A percentile compares a stretch with the other conserved stretches of the same genome.
These are phyloP conservation scores for Elephas maximus DNA, from an alignment of 2,113 vertebrate species.

Conservation along the genomic window DNA sequence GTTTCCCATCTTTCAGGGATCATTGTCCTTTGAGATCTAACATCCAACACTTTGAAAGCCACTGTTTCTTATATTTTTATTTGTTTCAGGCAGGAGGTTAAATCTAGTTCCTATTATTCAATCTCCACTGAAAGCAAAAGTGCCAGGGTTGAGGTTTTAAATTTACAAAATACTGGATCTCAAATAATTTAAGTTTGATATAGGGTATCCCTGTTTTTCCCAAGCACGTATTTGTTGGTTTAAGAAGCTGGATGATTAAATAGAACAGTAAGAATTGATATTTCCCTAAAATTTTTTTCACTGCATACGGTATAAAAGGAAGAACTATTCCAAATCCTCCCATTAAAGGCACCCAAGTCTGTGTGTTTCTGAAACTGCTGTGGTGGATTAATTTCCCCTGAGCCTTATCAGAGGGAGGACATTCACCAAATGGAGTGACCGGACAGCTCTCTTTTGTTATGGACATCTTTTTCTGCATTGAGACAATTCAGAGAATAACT, in stretches of 20 bases:
- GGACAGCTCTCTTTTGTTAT: neutral
- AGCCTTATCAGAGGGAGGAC: neutral
- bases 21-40: neutral
- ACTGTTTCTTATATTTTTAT: neutral
- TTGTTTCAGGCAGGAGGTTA: neutral
- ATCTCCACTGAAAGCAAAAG: neutral
- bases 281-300: neutral
- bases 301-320: neutral
- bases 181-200: neutral
- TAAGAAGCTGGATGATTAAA: neutral
- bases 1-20: neutral
- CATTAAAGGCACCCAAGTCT: neutral
- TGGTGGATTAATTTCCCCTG: neutral
- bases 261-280: neutral
- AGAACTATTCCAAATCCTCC: neutral
- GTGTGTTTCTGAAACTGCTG: neutral
- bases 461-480: neutral
- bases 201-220: neutral
- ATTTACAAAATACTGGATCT: neutral
- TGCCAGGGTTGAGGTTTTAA: neutral
- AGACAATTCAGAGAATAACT: conserved; percentile 30
- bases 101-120: neutral
- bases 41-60: neutral
- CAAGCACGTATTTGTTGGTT: neutral
- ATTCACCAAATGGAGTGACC: neutral